These are phyloP conservation scores for Ibidorhyncha struthersii DNA, from an alignment of 2,113 vertebrate species.

Conservation along the genomic window DNA sequence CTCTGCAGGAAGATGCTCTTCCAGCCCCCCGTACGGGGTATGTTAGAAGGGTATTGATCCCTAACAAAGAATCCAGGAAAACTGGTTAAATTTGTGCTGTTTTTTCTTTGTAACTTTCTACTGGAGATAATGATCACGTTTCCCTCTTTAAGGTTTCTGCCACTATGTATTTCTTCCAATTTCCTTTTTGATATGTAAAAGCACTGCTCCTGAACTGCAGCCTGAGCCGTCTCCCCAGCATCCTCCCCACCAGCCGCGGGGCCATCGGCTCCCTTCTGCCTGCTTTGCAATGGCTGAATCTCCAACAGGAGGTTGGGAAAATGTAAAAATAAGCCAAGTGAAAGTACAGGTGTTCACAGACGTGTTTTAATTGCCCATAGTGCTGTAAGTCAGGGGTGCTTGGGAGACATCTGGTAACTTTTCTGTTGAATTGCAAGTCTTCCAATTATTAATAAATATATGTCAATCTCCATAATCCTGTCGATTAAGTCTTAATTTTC, in stretches of 20 bases:
- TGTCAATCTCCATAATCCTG: background rate
- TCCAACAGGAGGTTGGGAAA: background rate
- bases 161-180: background rate
- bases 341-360: background rate
- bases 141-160: background rate
- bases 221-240: background rate
- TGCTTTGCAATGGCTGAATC: background rate
- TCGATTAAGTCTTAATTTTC: background rate
- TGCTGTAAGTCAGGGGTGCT: background rate
- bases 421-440: background rate
- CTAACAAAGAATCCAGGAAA: background rate
- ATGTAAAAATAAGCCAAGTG: background rate
- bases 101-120: background rate
- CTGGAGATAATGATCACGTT: rapidly evolving
- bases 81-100: background rate
- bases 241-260: background rate
- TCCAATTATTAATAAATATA: background rate
- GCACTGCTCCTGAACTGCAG: background rate
- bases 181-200: background rate
- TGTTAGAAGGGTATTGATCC: background rate
- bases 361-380: background rate
- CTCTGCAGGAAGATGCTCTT: background rate
- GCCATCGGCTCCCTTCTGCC: background rate
- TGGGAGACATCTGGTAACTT: background rate
- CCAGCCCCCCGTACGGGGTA: rapidly evolving